phyloP scores from a whole-genome alignment of 2,113 vertebrate species.

The Manacus vitellinus region DNA sequence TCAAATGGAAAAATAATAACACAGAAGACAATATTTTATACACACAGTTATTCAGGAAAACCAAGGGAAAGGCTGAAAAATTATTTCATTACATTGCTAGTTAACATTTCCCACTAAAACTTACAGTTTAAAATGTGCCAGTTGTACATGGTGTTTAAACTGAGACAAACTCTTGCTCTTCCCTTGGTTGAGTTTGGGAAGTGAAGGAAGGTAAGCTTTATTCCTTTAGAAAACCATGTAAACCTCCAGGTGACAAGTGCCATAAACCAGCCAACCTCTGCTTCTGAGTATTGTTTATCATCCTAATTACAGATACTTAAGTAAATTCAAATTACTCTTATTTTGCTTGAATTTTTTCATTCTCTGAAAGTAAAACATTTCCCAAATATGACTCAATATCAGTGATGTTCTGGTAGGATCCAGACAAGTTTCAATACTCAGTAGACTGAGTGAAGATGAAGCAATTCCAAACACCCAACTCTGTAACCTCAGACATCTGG shows the following conservation, averaged over 20 bases:
- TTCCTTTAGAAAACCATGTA: not conserved
- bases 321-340: not conserved
- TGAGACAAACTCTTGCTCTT: not conserved
- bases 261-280: not conserved
- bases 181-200: not conserved
- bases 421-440: not conserved
- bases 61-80: not conserved
- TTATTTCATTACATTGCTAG: not conserved
- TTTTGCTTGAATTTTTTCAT: not conserved
- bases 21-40: not conserved
- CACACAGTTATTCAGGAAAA: not conserved
- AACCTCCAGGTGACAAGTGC: not conserved
- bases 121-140: not conserved
- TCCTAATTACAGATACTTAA: not conserved
- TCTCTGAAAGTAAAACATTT: not conserved
- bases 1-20: not conserved
- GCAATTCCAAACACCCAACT: not conserved
- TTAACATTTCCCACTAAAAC: not conserved
- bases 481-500: not conserved
- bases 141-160: not conserved
- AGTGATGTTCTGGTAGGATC: not conserved
- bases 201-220: not conserved
- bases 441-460: not conserved
- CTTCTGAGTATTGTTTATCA: not conserved
- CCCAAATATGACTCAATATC: fast-evolving